Conservation (phyloP, 2,888 invertebrate genomes). For the Volucella zonaria region DNA sequence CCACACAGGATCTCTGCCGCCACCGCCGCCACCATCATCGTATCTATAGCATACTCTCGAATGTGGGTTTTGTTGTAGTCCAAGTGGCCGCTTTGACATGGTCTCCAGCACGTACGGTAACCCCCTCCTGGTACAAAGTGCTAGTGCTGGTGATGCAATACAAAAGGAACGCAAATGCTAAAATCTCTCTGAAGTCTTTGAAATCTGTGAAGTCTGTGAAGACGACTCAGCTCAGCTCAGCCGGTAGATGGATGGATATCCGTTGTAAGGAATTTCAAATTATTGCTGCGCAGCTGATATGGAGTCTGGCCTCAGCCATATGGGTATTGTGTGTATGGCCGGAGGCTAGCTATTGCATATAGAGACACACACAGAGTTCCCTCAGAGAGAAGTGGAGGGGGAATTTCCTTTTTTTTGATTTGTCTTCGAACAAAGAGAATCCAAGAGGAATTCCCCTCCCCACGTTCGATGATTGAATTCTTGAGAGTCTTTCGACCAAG, state of each 20-base stretch:
- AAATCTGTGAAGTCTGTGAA: no score
- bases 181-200: no score
- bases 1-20: slow-evolving; percentile 64
- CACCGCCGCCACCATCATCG: slow-evolving; percentile 37
- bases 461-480: neutral
- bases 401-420: no score
- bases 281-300: slow-evolving; percentile 63
- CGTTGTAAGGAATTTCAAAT: slow-evolving; percentile 68
- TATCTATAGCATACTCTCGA: slow-evolving; percentile 18
- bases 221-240: slow-evolving; percentile 21
- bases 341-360: slow-evolving; percentile 15
- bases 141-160: neutral
- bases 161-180: slow-evolving; percentile 6
- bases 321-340: slow-evolving; percentile 28
- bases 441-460: neutral
- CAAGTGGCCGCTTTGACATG: slow-evolving; percentile 51
- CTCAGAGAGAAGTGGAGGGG: no score
- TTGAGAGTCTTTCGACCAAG: no score
- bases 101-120: slow-evolving; percentile 6
- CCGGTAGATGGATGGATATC: slow-evolving; percentile 61
- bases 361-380: neutral
- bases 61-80: slow-evolving; percentile 65
- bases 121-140: neutral
- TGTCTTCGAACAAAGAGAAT: no score
- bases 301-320: slow-evolving; percentile 32